Conservation (phyloP, 2,888 invertebrate genomes). For the Drosophila yooni region DNA sequence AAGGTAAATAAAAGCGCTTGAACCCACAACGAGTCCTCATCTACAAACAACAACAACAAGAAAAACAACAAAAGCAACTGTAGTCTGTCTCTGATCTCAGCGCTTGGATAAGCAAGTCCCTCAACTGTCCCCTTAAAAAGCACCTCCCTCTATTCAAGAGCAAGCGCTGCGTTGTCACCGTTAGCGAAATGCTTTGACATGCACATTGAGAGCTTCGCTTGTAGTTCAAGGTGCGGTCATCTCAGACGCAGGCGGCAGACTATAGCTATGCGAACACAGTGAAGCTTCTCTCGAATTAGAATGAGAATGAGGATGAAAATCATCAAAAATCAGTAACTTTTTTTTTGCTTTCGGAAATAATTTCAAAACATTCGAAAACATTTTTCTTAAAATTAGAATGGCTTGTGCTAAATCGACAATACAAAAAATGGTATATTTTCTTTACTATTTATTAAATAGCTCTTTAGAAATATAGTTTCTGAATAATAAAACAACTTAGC, state of each 20-base stretch:
- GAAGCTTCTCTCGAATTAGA: conserved; percentile 4
- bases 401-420: not conserved
- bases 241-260: conserved; percentile 3
- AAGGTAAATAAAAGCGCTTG: conserved; percentile 69
- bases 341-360: not conserved
- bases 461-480: not conserved
- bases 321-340: not conserved
- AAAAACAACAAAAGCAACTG: conserved; percentile 13
- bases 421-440: no score
- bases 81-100: conserved; percentile 58
- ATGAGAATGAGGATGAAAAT: not conserved
- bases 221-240: conserved; percentile 71
- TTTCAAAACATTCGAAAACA: not conserved
- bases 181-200: conserved; percentile 43
- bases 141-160: conserved; percentile 9
- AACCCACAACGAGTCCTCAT: conserved; percentile 35
- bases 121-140: conserved; percentile 10
- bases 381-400: not conserved
- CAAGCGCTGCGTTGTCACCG: conserved; percentile 35
- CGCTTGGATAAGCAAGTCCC: conserved; percentile 52
- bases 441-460: not conserved
- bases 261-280: conserved; percentile 53
- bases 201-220: conserved; percentile 34
- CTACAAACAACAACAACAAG: conserved; percentile 25
- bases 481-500: not conserved